A percentile compares a stretch with the other conserved stretches of the same genome.
Conservation (phyloP, 1,140 invertebrate genomes). For the Ceratoteleas bidentatus region DNA sequence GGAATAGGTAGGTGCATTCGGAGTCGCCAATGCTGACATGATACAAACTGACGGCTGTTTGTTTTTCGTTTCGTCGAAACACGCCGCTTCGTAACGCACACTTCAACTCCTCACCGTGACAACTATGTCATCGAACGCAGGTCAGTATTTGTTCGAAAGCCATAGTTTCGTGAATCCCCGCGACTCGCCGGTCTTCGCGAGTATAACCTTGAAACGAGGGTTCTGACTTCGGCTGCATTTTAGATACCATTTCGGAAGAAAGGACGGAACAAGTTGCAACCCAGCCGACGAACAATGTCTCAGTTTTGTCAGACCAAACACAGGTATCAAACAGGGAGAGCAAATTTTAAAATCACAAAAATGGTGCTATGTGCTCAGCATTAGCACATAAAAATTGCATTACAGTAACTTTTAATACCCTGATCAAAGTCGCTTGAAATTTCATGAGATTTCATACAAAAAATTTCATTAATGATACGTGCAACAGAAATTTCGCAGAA, state of each 20-base stretch:
- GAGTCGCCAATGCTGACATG: background rate
- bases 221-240: slow-evolving; percentile 27
- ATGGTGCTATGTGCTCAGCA: too few species aligned
- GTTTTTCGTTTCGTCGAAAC: background rate
- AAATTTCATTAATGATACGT: too few species aligned
- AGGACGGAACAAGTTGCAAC: slow-evolving; percentile 40
- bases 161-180: background rate
- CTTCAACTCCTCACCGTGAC: background rate
- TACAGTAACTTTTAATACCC: too few species aligned
- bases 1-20: background rate
- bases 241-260: slow-evolving; percentile 63
- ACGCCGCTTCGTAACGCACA: background rate
- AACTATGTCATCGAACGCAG: slow-evolving; percentile 24
- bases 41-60: background rate
- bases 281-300: slow-evolving; percentile 48
- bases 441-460: too few species aligned
- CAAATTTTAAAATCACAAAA: too few species aligned
- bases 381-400: too few species aligned
- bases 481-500: too few species aligned
- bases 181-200: background rate
- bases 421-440: too few species aligned
- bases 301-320: slow-evolving; percentile 39
- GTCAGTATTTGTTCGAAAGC: slow-evolving; percentile 14
- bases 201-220: slow-evolving; percentile 25
- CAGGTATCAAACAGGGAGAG: too few species aligned